phyloP scores from a whole-genome alignment of 2,113 vertebrate species.

The Peromyscus polionotus region DNA sequence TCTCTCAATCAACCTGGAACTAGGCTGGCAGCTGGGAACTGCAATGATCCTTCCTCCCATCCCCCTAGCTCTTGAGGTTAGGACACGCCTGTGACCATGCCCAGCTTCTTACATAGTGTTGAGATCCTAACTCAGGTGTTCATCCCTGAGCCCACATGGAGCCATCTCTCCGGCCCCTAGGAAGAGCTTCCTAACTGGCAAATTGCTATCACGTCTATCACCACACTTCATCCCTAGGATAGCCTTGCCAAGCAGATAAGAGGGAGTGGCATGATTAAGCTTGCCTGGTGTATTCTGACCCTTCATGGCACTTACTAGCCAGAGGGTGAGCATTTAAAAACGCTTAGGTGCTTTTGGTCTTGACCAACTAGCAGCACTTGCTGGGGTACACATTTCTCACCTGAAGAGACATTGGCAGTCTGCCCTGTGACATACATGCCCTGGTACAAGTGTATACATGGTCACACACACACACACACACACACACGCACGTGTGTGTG shows the following conservation, averaged over 20 bases:
- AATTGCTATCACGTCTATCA: not conserved
- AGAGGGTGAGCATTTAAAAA: not conserved
- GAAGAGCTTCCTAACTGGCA: not conserved
- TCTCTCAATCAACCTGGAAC: not conserved
- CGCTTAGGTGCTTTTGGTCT: not conserved
- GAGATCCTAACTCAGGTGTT: not conserved
- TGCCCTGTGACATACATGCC: no score
- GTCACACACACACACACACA: no score
- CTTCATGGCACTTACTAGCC: not conserved
- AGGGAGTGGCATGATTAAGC: not conserved
- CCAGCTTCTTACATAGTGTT: no score
- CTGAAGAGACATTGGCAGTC: not conserved
- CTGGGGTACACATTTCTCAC: not conserved
- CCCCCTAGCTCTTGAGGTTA: not conserved
- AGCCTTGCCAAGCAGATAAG: not conserved
- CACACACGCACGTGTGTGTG: fast-evolving
- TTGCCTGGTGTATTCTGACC: not conserved
- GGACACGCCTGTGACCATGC: not conserved
- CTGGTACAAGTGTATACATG: no score
- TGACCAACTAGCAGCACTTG: not conserved
- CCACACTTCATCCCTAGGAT: constrained; percentile 16
- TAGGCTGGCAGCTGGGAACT: not conserved
- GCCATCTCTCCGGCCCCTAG: not conserved
- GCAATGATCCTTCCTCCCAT: not conserved
- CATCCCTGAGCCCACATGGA: not conserved